Evolutionary conservation across 2,888 invertebrate genomes (phyloP), one percentile per base, ranked within the genome.

Genomic region (Leistus spinibarbis): DNA sequence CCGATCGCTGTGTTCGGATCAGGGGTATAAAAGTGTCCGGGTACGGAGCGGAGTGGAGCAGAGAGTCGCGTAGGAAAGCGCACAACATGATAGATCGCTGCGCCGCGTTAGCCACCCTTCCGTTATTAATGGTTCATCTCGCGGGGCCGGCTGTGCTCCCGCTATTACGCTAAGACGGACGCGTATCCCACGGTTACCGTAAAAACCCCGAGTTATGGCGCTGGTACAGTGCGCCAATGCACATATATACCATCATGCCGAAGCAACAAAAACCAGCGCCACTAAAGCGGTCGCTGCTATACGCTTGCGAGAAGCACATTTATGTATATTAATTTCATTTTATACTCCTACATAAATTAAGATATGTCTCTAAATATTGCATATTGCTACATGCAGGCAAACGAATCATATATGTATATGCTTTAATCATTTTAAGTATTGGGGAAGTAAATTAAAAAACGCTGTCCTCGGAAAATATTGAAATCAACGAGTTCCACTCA

Each of bases 91-190:
- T 60, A 20, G 60, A 60, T 60, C 60, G 60, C 54, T 17, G 17
- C 54, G 13, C 22, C 22, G 20, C 60, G 60, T 60, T 60, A 64
- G 24, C 64, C 64, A 23, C 24, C 27, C 24, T 7, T 10, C 17
- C 64, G 27, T 72, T 72, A 72, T 65, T 72, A 71, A 64, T 69
- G 69, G 69, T 62, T n/a, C 19, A 19, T 69, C 69, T 53, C 69
- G 19, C 23, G 17, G 64, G 64, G 24, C 27, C n/a, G n/a, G 24
- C 22, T n/a, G 16, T 23, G 13, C 57, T 57, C 57, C 9, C 4
- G 54, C 68, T 62, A 57, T 69, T 60, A 64, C 64, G 23, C 65
- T n/a, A 23, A 64, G 64, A 20, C 20, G 17, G n/a, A 16, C 64
- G 23, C 16, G 7, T 64, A 64, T 64, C 27, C 24, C 27, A 13